A percentile compares a stretch with the other conserved stretches of the same genome.
Conservation (phyloP, 1,140 invertebrate genomes). For the Rhopalosiphum maidis region DNA sequence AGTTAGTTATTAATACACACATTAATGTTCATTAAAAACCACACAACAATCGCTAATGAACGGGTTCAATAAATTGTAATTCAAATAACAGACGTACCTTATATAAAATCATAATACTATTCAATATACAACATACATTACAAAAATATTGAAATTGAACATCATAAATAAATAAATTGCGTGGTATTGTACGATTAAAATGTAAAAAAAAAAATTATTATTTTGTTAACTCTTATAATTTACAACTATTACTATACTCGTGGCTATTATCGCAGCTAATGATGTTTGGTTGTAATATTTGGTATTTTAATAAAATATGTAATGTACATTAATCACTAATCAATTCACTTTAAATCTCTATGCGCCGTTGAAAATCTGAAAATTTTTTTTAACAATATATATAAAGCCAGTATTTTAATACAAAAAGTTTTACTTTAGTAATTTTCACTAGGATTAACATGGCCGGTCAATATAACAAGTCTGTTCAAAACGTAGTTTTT, state of each 20-base stretch:
- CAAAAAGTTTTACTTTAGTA: too few relatives aligned
- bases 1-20: not conserved
- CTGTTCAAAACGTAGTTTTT: too few relatives aligned
- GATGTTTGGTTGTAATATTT: not conserved
- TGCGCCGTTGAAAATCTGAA: too few relatives aligned
- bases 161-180: not conserved
- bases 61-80: not conserved
- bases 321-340: too few relatives aligned
- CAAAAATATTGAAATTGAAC: not conserved
- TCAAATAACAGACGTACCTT: not conserved
- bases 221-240: not conserved
- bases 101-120: not conserved
- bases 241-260: not conserved
- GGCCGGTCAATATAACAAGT: too few relatives aligned
- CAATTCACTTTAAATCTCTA: too few relatives aligned
- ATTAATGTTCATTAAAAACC: not conserved
- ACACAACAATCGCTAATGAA: not conserved
- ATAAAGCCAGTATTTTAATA: too few relatives aligned
- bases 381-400: too few relatives aligned
- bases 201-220: not conserved
- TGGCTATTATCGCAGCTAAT: not conserved
- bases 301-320: not conserved
- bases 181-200: not conserved
- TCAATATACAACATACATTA: not conserved
- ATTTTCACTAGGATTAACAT: too few relatives aligned